phyloP scores from a whole-genome alignment of 2,888 invertebrate genomes.

The Orchesella flavescens region DNA sequence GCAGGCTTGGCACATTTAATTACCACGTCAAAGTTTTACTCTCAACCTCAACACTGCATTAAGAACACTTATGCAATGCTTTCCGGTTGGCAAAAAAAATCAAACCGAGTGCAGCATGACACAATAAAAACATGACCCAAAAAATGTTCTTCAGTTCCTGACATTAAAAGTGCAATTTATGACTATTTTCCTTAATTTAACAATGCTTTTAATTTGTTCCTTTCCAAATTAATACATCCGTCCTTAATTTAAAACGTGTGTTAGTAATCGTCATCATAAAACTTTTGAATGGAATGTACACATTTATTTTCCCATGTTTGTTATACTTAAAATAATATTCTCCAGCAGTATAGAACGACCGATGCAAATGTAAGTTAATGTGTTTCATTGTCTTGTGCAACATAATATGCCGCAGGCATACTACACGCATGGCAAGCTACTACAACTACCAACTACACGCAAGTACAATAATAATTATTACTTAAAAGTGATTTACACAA shows the following conservation, averaged over 20 bases:
- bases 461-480: background rate
- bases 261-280: no score
- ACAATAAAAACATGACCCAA: conserved; percentile 33
- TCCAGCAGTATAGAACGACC: background rate
- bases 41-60: background rate
- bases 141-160: conserved; percentile 29
- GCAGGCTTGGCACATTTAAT: conserved; percentile 31
- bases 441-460: no score
- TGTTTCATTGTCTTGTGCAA: no score
- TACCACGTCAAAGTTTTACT: conserved; percentile 6
- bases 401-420: no score
- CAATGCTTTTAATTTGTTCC: no score
- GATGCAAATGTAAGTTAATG: no score
- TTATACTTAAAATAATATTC: background rate
- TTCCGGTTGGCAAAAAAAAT: conserved; percentile 49
- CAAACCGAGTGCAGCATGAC: conserved; percentile 21
- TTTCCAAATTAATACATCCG: no score
- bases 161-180: background rate
- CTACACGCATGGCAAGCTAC: no score
- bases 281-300: no score
- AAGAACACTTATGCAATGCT: conserved; percentile 40
- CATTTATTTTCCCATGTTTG: background rate
- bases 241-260: no score
- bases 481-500: conserved; percentile 7
- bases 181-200: background rate